These are phyloP conservation scores for Yponomeuta sedellus DNA, from an alignment of 2,888 invertebrate genomes.

Conservation along the genomic window DNA sequence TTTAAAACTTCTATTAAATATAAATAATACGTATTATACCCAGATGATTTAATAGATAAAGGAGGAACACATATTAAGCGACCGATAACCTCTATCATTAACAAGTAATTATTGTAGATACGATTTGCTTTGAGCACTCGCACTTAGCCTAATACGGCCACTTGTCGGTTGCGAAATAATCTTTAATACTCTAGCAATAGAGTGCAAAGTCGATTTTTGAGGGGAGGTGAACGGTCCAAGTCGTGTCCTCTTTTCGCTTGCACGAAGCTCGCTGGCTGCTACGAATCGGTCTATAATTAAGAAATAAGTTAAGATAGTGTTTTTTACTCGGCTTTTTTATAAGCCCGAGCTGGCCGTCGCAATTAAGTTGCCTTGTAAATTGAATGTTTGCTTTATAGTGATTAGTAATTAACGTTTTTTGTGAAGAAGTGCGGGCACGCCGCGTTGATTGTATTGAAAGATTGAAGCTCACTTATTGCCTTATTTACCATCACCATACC, in stretches of 20 bases:
- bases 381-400: conserved; percentile 76
- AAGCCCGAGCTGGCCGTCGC: conserved; percentile 63
- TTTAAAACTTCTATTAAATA: not conserved
- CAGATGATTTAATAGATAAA: conserved; percentile 39
- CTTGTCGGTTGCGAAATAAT: conserved; percentile 36
- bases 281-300: conserved; percentile 76
- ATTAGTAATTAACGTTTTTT: conserved; percentile 74
- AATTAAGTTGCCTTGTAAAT: conserved; percentile 75
- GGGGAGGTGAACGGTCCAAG: conserved; percentile 23
- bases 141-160: conserved; percentile 30
- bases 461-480: conserved; percentile 57
- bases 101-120: conserved; percentile 70
- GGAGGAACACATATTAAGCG: conserved; percentile 59
- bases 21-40: not conserved
- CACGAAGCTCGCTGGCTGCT: conserved; percentile 59
- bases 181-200: not conserved
- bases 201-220: conserved; percentile 29
- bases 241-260: conserved; percentile 48
- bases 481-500: conserved; percentile 16
- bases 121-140: conserved; percentile 59
- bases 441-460: conserved; percentile 51
- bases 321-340: conserved; percentile 71
- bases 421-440: conserved; percentile 48
- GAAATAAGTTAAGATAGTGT: conserved; percentile 75
- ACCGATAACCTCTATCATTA: conserved; percentile 70